Evolutionary conservation across 2,888 invertebrate species (phyloP).

Genomic region (Strigamia maritima): DNA sequence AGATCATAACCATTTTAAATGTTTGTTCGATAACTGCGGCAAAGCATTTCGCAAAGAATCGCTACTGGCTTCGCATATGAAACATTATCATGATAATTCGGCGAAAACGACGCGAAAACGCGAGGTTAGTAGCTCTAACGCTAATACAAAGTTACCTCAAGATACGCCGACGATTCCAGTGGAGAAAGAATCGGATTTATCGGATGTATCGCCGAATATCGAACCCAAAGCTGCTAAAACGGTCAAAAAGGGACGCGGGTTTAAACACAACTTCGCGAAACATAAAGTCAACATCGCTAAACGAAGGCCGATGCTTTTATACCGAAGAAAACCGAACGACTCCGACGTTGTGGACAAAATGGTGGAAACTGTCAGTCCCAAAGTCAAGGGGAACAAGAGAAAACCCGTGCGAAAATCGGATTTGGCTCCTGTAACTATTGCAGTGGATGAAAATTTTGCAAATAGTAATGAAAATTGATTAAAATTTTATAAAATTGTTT

Average conservation of each 20-base stretch:
- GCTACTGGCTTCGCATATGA: constrained; percentile 73
- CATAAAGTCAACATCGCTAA: constrained; percentile 40
- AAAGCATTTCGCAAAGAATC: constrained; percentile 90
- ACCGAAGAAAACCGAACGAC: constrained; percentile 31
- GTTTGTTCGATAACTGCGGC: constrained; percentile 62
- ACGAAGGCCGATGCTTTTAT: constrained; percentile 39
- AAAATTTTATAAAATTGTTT: no score
- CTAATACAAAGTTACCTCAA: not conserved
- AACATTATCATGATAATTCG: constrained; percentile 71
- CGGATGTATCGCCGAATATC: not conserved
- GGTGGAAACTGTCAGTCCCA: not conserved
- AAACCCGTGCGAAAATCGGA: not conserved
- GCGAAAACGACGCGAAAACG: not conserved
- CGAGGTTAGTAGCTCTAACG: not conserved
- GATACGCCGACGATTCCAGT: not conserved
- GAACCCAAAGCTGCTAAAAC: not conserved
- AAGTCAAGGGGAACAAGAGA: constrained; percentile 1
- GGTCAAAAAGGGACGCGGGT: not conserved
- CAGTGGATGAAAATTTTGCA: not conserved
- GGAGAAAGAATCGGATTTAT: not conserved
- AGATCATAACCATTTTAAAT: constrained; percentile 53
- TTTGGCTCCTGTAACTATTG: not conserved
- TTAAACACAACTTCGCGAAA: not conserved
- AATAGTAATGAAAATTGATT: not conserved
- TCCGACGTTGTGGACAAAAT: not conserved